Base-by-base conservation (phyloP, 2,888 invertebrate species). In the Lamproptera curius region DNA sequence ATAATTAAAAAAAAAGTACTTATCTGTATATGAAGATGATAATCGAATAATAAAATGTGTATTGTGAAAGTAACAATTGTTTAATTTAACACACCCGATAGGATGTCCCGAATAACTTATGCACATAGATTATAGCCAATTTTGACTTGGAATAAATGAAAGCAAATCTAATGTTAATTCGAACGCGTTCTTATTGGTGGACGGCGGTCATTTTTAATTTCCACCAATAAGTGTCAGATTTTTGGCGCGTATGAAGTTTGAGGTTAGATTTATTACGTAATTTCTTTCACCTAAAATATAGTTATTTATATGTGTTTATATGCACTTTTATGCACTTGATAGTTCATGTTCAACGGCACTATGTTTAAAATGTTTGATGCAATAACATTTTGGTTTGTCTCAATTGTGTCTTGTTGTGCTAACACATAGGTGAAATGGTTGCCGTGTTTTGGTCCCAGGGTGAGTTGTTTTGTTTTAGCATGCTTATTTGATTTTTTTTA, bases 11-110 rank as follows among this genome's bases (percentile, higher is more conserved):
- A 61, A 55, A 50, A 61, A 54, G 77, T 82, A 82, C 79, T 79
- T 80, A 74, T 77, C 65, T 78, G 73, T 76, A 73, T 81, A 76
- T 68, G 58, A 53, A 50, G 57, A 53, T 46, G 67, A 67, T 65
- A 67, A 68, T 63, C 58, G 70, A 79, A 67, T 73, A 81, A 50
- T n/a, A n/a, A 49, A 76, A 79, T 66, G 71, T 66, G 67, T 76
- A 76, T 73, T 73, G 62, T 37, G 49, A 26, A 37, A 1, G 11
- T 33, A 40, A 15, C 16, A 35, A 5, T 23, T 31, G 44, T 50
- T 50, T 50, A 31, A 44, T 44, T 44, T 38, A 11, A n/a, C n/a
- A n/a, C n/a, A n/a, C n/a, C n/a, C n/a, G n/a, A n/a, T n/a, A n/a
- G n/a, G n/a, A n/a, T n/a, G n/a, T n/a, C n/a, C n/a, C n/a, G n/a